phyloP scores from a whole-genome alignment of 2,113 vertebrate species.

The Anas platyrhynchos region DNA sequence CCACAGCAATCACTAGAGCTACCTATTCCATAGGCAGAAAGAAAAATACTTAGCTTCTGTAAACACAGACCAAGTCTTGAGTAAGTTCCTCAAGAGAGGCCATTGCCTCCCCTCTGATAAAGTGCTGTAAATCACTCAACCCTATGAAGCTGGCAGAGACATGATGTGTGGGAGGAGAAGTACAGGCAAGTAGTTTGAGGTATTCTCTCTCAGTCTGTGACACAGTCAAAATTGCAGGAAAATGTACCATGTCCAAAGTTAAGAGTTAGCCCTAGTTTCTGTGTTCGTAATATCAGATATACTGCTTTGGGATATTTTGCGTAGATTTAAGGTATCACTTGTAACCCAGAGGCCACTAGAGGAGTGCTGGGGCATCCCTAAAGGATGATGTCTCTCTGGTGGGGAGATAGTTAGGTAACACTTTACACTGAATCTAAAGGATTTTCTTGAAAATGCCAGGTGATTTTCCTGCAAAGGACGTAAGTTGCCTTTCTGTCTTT shows the following conservation, averaged over 20 bases:
- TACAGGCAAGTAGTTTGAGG: background rate
- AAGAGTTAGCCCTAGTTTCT: background rate
- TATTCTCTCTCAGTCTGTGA: background rate
- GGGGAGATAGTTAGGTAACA: background rate
- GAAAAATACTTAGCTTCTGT: background rate
- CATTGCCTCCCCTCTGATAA: background rate
- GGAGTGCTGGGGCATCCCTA: background rate
- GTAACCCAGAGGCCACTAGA: background rate
- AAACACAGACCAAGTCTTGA: background rate
- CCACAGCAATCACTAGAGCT: background rate
- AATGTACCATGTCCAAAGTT: background rate
- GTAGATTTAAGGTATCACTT: background rate
- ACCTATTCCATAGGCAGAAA: background rate
- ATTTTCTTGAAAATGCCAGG: background rate
- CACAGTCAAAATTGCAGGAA: background rate
- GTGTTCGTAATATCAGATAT: background rate
- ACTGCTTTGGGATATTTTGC: background rate
- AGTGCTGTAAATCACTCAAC: background rate
- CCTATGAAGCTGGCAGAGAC: background rate
- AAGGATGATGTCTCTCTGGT: accelerated
- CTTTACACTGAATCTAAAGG: background rate
- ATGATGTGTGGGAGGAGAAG: background rate
- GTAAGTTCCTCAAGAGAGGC: background rate
- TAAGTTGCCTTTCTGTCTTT: background rate
- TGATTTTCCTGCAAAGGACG: background rate